A percentile compares a stretch with the other conserved stretches of the same genome.
phyloP scores from a whole-genome alignment of 1,140 invertebrate species.

The Leptestheria dahalacensis region DNA sequence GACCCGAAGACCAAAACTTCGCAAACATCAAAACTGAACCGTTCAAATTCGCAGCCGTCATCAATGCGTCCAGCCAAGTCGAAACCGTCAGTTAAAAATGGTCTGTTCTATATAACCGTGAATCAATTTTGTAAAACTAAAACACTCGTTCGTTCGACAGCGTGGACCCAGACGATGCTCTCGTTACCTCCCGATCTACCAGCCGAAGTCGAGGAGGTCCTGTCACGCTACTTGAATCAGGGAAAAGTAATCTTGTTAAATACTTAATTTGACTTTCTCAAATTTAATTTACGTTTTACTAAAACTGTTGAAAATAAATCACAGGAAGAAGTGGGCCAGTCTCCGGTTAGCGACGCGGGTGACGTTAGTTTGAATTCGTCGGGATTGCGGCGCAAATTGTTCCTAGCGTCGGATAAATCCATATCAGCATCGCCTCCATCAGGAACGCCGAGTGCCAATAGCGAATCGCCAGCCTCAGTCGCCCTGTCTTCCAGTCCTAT shows the following conservation, averaged over 20 bases:
- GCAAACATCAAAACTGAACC: not conserved
- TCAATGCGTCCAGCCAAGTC: not conserved
- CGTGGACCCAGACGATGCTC: conserved; percentile 12
- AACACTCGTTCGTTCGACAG: not conserved
- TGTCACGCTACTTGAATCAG: conserved; percentile 10
- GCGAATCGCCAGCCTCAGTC: not conserved
- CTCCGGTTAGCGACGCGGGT: not conserved
- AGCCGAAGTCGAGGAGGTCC: conserved; percentile 12
- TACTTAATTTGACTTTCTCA: not conserved
- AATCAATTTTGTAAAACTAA: not conserved
- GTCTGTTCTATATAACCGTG: not conserved
- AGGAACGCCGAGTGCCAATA: not conserved
- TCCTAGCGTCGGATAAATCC: not conserved
- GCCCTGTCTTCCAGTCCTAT: not conserved
- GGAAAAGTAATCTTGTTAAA: not conserved
- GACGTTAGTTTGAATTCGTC: conserved; percentile 12
- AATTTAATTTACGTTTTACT: not conserved
- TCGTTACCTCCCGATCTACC: conserved; percentile 13
- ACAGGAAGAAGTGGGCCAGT: conserved; percentile 3
- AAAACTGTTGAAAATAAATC: not conserved
- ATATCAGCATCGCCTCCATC: not conserved
- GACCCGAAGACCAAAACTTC: conserved; percentile 1
- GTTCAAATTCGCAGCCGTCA: not conserved
- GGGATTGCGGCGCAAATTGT: conserved; percentile 11
- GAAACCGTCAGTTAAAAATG: not conserved